These are phyloP conservation scores for Stenopsyche tienmushanensis DNA, from an alignment of 1,140 invertebrate genomes.

Conservation along the genomic window DNA sequence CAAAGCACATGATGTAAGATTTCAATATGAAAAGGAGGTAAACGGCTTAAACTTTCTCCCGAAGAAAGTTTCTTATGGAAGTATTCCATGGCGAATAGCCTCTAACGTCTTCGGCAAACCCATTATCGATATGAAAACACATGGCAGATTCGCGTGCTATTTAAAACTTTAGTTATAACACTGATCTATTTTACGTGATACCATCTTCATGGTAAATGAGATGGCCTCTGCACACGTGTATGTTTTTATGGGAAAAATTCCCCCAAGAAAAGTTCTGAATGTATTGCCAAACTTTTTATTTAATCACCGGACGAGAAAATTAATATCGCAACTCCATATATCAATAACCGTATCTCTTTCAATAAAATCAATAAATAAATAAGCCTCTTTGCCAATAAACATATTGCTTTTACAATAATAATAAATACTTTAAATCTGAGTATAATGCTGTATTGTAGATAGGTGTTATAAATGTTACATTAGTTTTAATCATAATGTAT, in stretches of 20 bases:
- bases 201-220: not conserved
- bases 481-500: slow-evolving; percentile 3
- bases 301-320: no score
- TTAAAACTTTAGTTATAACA: slow-evolving; percentile 23
- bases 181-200: slow-evolving; percentile 37
- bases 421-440: no score
- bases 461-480: slow-evolving; percentile 17
- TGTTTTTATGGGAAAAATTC: no score
- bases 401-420: no score
- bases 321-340: no score
- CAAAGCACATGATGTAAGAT: slow-evolving; percentile 6
- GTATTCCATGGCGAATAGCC: slow-evolving; percentile 23
- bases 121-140: slow-evolving; percentile 37
- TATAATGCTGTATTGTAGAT: slow-evolving; percentile 1
- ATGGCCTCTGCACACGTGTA: no score
- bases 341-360: no score
- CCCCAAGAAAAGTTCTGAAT: not conserved
- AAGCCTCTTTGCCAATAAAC: no score
- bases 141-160: slow-evolving; percentile 18
- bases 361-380: no score
- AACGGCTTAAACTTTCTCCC: slow-evolving; percentile 23
- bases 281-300: not conserved
- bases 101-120: slow-evolving; percentile 21
- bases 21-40: slow-evolving; percentile 19
- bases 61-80: slow-evolving; percentile 4